These are phyloP conservation scores for Microctonus aethiopoides DNA, from an alignment of 2,888 invertebrate species.

Conservation along the genomic window DNA sequence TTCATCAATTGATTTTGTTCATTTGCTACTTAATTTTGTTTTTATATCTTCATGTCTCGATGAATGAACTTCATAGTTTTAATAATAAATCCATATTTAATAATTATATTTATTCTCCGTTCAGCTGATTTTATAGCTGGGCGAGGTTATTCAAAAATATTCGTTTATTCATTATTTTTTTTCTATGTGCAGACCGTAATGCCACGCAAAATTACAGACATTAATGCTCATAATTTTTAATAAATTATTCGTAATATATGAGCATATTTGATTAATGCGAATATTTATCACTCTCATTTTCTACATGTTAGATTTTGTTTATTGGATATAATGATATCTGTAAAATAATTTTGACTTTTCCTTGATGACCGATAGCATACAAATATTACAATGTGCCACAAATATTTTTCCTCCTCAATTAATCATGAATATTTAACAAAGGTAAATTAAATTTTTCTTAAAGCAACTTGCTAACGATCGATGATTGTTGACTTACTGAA, in stretches of 20 bases:
- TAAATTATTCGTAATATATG: neutral
- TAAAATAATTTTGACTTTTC: neutral
- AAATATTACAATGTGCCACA: neutral
- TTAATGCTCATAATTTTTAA: neutral
- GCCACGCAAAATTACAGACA: neutral
- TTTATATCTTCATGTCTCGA: neutral
- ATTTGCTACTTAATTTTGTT: constrained; percentile 10
- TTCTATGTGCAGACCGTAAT: neutral
- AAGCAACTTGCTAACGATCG: constrained; percentile 17
- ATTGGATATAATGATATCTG: neutral
- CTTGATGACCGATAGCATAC: neutral
- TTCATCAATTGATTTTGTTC: constrained; percentile 19
- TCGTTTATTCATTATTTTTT: neutral
- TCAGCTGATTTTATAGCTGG: neutral
- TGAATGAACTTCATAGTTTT: constrained; percentile 7
- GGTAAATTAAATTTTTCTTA: neutral
- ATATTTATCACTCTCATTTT: neutral
- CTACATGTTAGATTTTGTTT: neutral
- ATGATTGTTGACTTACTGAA: neutral
- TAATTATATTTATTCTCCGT: neutral
- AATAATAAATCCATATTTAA: neutral
- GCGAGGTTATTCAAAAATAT: neutral
- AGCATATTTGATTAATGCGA: neutral
- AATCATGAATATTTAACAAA: neutral
- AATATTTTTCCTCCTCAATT: neutral